These are phyloP conservation scores for Drosophila aff. DNA, from an alignment of 1,140 invertebrate species.

Conservation along the genomic window DNA sequence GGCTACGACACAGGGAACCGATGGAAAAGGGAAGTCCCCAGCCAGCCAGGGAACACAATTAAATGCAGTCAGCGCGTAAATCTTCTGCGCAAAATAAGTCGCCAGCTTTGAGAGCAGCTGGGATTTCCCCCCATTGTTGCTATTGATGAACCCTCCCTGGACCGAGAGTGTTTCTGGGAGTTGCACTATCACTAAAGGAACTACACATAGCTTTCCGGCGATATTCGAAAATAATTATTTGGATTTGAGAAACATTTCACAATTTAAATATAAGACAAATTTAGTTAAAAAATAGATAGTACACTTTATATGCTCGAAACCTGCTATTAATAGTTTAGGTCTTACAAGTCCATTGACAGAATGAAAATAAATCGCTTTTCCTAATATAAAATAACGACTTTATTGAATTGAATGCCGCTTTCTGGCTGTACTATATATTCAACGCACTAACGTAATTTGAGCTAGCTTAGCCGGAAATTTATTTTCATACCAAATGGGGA, in stretches of 20 bases:
- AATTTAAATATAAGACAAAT: neutral
- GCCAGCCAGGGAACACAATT: constrained; percentile 24
- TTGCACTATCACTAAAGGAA: neutral
- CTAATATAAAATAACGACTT: neutral
- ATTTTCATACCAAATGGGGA: constrained; percentile 7
- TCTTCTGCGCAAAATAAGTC: constrained; percentile 35
- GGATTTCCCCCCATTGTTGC: constrained; percentile 18
- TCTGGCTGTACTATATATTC: neutral
- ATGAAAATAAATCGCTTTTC: neutral
- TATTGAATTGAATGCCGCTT: neutral
- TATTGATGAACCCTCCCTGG: constrained; percentile 5
- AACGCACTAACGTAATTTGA: neutral
- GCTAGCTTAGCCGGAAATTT: neutral
- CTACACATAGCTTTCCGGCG: neutral
- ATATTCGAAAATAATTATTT: neutral
- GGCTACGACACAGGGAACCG: neutral
- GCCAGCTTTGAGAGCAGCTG: constrained; percentile 7
- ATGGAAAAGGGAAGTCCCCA: neutral
- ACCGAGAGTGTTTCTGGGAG: neutral
- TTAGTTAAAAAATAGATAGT: neutral
- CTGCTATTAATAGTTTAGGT: neutral
- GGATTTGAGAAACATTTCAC: neutral
- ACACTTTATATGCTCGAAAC: too few species aligned
- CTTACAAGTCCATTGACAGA: neutral
- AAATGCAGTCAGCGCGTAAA: constrained; percentile 50